A percentile compares a stretch with the other conserved stretches of the same genome.
phyloP scores from a whole-genome alignment of 2,888 invertebrate species.

The Cosmia trapezina region DNA sequence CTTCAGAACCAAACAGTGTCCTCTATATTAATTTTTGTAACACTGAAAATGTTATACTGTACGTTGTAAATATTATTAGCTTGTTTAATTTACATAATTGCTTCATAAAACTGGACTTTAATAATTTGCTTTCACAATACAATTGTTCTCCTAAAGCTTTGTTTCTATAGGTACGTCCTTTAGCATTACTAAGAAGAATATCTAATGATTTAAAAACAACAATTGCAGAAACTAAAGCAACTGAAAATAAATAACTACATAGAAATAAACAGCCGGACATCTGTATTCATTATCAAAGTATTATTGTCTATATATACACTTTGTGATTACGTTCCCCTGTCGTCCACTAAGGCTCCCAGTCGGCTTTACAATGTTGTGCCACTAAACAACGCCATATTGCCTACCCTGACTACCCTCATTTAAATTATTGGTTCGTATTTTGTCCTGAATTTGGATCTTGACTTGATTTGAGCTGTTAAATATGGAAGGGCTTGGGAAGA shows the following conservation, averaged over 20 bases:
- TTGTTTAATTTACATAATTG: constrained; percentile 28
- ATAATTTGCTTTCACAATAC: neutral
- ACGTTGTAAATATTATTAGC: neutral
- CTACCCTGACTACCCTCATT: constrained; percentile 64
- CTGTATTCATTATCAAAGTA: constrained; percentile 65
- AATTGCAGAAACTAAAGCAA: too few species aligned
- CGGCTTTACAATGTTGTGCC: constrained; percentile 69
- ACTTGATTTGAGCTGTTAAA: constrained; percentile 61
- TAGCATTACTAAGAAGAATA: too few species aligned
- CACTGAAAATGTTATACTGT: neutral
- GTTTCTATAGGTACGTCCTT: neutral
- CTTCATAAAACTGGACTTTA: neutral
- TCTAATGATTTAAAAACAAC: too few species aligned
- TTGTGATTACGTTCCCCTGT: constrained; percentile 61
- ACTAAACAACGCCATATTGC: constrained; percentile 70
- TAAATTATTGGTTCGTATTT: constrained; percentile 74
- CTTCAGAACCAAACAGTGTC: neutral
- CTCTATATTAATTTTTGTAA: neutral
- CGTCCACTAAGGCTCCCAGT: constrained; percentile 37
- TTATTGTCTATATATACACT: constrained; percentile 56
- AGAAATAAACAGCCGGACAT: constrained; percentile 33
- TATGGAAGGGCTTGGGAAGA: constrained; percentile 41
- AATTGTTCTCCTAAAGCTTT: neutral
- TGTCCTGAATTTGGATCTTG: constrained; percentile 64
- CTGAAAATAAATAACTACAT: constrained; percentile 11